Evolutionary conservation across 2,888 invertebrate species (phyloP).

Genomic region (Galeopsomyia nigrocyanea): DNA sequence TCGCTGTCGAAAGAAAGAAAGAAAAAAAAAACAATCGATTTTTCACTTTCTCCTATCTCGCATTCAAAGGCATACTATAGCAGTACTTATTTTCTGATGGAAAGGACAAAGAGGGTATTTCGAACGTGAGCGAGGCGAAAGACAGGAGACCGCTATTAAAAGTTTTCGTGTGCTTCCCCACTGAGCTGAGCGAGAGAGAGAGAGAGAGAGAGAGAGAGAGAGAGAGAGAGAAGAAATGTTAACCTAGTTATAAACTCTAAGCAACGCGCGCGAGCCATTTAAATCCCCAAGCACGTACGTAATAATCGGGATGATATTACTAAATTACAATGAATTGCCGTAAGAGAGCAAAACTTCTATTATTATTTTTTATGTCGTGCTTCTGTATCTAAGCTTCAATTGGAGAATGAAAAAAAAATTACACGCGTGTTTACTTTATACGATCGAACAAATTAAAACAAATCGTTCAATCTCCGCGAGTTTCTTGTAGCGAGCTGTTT

Average conservation of each 20-base stretch:
- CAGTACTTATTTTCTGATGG: conserved; percentile 20
- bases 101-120: conserved; percentile 42
- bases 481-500: no score
- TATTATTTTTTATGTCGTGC: no score
- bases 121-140: conserved; percentile 34
- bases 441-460: no score
- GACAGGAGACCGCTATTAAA: conserved; percentile 34
- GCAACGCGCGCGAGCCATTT: conserved; percentile 21
- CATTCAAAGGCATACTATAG: no score
- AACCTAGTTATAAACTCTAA: conserved; percentile 31
- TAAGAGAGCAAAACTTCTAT: background rate
- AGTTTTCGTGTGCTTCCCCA: conserved; percentile 32
- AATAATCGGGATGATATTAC: conserved; percentile 14
- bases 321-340: conserved; percentile 17
- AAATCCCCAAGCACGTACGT: conserved; percentile 24
- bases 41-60: conserved; percentile 14
- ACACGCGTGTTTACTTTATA: no score
- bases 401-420: no score
- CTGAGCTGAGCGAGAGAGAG: no score
- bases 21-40: background rate
- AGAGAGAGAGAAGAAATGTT: conserved; percentile 28
- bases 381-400: no score
- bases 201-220: no score
- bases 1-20: no score
- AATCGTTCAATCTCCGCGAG: no score